Evolutionary conservation across 2,113 vertebrate genomes (phyloP).

Genomic region (Ammodytes dubius): DNA sequence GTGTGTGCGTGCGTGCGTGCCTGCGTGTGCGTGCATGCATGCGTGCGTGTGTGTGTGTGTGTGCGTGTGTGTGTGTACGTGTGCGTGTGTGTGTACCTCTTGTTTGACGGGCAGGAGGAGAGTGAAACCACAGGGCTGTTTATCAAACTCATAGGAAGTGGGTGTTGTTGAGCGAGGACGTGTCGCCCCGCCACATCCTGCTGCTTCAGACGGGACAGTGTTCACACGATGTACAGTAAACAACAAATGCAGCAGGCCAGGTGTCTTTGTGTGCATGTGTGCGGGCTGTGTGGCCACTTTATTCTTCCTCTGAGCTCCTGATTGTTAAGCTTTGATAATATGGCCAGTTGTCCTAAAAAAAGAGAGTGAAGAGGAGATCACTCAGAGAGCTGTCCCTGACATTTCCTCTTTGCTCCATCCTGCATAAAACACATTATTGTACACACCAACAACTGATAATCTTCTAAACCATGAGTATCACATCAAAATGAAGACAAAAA

Average conservation of each 20-base stretch:
- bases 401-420: not conserved
- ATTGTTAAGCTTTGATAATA: slow-evolving; percentile 8
- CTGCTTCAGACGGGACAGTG: slow-evolving; percentile 67
- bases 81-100: slow-evolving; percentile 18
- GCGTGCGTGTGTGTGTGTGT: not conserved
- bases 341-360: not conserved
- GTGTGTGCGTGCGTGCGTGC: not conserved
- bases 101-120: slow-evolving; percentile 70
- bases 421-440: not conserved
- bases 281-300: slow-evolving; percentile 36
- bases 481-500: not conserved
- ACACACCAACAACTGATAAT: not conserved
- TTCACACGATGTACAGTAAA: slow-evolving; percentile 78
- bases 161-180: slow-evolving; percentile 80
- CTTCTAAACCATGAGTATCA: slow-evolving; percentile 5
- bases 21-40: not conserved
- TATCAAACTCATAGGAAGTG: slow-evolving; percentile 83
- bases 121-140: slow-evolving; percentile 80
- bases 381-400: not conserved
- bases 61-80: not conserved
- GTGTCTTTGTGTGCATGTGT: slow-evolving; percentile 22
- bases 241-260: slow-evolving; percentile 64
- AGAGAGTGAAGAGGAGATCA: not conserved
- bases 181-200: slow-evolving; percentile 80
- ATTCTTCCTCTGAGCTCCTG: slow-evolving; percentile 19